These are phyloP conservation scores for Tragelaphus imberbis DNA, from an alignment of 2,113 vertebrate species.

Conservation along the genomic window DNA sequence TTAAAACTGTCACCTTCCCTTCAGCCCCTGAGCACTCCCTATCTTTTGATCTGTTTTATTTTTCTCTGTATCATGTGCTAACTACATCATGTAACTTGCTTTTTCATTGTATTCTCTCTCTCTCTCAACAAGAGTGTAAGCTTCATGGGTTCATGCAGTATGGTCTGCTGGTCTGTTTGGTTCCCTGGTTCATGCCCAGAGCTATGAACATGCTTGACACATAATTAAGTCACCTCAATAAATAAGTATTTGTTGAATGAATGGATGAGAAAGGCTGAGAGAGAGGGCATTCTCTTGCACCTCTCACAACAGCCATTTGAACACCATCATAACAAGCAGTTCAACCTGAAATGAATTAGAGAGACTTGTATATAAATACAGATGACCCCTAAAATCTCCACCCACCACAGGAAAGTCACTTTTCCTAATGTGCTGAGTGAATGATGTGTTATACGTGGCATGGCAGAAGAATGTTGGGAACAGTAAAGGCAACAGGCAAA, in stretches of 20 bases:
- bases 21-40: not conserved
- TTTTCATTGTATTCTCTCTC: not conserved
- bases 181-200: not conserved
- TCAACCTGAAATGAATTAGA: not conserved
- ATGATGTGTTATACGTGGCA: not conserved
- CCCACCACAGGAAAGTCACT: not conserved
- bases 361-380: not conserved
- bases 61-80: not conserved
- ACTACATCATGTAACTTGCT: not conserved
- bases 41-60: not conserved
- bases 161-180: not conserved
- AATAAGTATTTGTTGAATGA: not conserved
- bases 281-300: not conserved
- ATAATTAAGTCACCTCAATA: not conserved
- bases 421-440: not conserved
- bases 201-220: not conserved
- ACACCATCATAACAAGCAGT: not conserved
- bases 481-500: not conserved
- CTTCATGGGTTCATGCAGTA: not conserved
- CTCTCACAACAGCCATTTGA: not conserved
- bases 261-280: not conserved
- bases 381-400: not conserved
- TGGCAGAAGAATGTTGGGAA: not conserved
- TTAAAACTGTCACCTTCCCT: not conserved
- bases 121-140: not conserved